Percentiles rank a stretch among this genome's conserved stretches.
These are phyloP conservation scores for Acrobasis consociella DNA, from an alignment of 2,888 invertebrate genomes.

Conservation along the genomic window DNA sequence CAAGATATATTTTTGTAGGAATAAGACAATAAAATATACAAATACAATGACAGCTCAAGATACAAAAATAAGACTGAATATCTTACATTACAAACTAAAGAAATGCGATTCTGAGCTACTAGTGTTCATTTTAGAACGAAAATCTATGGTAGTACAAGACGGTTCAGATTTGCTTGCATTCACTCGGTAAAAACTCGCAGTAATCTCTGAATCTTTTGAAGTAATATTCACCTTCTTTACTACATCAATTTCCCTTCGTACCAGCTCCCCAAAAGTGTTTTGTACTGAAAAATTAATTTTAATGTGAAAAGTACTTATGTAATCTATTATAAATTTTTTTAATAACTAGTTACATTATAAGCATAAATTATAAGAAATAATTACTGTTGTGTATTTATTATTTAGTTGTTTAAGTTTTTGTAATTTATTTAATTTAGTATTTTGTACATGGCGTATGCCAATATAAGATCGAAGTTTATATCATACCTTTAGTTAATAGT, in stretches of 20 bases:
- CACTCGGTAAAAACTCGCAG: constrained; percentile 53
- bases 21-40: not conserved
- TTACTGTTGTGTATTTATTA: too few relatives aligned
- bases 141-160: constrained; percentile 43
- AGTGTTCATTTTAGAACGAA: constrained; percentile 13
- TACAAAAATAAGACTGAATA: constrained; percentile 22
- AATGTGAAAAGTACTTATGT: too few relatives aligned
- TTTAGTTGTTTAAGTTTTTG: too few relatives aligned
- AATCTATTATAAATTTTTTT: too few relatives aligned
- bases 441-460: too few relatives aligned
- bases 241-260: constrained; percentile 59
- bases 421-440: too few relatives aligned
- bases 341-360: too few relatives aligned
- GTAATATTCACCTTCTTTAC: constrained; percentile 41
- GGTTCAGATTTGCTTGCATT: constrained; percentile 44
- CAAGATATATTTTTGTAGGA: not conserved
- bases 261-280: constrained; percentile 62
- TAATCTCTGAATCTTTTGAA: constrained; percentile 46
- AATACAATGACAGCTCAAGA: not conserved
- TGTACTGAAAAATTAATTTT: constrained; percentile 53
- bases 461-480: too few relatives aligned
- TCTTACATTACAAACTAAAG: constrained; percentile 39
- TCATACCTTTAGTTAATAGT: constrained; percentile 65
- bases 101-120: constrained; percentile 41
- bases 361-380: too few relatives aligned